These are phyloP conservation scores for Oligia strigilis DNA, from an alignment of 2,888 invertebrate species.

Conservation along the genomic window DNA sequence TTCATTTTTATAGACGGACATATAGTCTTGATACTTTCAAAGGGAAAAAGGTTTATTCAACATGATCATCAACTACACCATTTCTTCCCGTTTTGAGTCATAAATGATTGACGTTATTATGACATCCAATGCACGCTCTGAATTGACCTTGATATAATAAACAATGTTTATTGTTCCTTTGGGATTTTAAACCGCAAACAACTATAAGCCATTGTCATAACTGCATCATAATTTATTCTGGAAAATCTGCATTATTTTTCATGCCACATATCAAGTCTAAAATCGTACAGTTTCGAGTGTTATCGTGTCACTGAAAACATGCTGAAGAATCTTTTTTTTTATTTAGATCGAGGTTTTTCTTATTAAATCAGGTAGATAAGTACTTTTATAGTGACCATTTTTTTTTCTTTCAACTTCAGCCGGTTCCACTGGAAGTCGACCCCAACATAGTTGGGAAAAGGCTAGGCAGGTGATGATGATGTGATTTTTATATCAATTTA, in stretches of 20 bases:
- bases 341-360: no score
- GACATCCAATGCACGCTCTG: background rate
- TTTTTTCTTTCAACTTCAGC: no score
- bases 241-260: background rate
- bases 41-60: background rate
- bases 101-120: background rate
- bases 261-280: background rate
- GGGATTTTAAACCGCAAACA: conserved; percentile 2
- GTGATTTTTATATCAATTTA: no score
- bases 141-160: conserved; percentile 18
- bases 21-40: conserved; percentile 21
- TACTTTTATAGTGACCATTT: background rate
- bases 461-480: no score
- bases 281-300: background rate
- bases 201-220: background rate
- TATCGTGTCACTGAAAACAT: background rate
- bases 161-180: conserved; percentile 23
- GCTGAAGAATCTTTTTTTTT: background rate
- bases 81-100: conserved; percentile 6
- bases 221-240: background rate
- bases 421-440: no score
- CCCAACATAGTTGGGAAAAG: no score
- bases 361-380: background rate
- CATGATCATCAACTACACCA: background rate
- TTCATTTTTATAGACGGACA: background rate